Evolutionary conservation across 2,797 vertebrate genomes (phyloP).

Genomic region (Schizopygopsis malacanthus): DNA sequence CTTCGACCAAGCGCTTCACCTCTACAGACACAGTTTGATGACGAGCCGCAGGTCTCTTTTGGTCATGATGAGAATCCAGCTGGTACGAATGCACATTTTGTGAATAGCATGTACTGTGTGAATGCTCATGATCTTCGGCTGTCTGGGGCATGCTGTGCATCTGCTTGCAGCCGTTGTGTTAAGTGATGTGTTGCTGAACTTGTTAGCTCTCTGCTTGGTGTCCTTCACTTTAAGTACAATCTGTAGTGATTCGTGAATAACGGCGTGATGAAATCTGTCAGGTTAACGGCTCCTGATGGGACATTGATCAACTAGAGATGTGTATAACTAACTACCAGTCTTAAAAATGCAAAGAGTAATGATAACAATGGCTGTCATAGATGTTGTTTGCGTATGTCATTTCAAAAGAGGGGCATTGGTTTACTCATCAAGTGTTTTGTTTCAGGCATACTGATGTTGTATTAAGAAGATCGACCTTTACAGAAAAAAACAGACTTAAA

Average conservation of each 20-base stretch:
- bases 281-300: background rate
- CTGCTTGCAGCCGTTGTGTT: background rate
- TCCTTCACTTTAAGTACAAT: constrained; percentile 36
- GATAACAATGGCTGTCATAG: background rate
- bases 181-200: constrained; percentile 37
- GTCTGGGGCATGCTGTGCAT: background rate
- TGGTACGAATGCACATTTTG: constrained; percentile 20
- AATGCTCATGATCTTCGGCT: constrained; percentile 23
- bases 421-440: background rate
- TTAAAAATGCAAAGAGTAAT: background rate
- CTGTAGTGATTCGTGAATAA: constrained; percentile 60
- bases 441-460: background rate
- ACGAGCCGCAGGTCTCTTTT: constrained; percentile 2
- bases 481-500: background rate
- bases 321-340: background rate
- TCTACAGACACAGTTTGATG: constrained; percentile 13
- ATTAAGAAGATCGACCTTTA: background rate
- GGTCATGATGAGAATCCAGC: constrained; percentile 25
- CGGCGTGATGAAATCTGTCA: constrained; percentile 49
- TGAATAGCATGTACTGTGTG: constrained; percentile 10
- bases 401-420: background rate
- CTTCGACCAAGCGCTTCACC: background rate
- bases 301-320: background rate
- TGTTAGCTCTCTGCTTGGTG: constrained; percentile 14
- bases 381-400: background rate